phyloP scores from a whole-genome alignment of 1,140 invertebrate species.

The Anastrepha ludens region DNA sequence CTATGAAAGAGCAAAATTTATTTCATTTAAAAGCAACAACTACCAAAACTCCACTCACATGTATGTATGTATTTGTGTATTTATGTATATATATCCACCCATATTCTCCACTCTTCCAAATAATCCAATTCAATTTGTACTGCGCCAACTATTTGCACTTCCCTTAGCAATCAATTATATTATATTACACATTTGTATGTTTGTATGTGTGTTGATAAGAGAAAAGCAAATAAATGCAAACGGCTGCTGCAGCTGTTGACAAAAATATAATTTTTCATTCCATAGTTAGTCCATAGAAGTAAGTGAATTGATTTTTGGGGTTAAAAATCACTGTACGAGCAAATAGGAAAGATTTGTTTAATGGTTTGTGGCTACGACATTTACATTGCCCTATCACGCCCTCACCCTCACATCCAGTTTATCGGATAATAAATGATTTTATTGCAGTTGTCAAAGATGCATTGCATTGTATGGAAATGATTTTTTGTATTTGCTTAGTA shows the following conservation, averaged over 20 bases:
- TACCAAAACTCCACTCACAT: not conserved
- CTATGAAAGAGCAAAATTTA: no score
- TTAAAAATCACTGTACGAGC: not conserved
- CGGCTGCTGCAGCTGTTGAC: not conserved
- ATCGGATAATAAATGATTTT: slow-evolving; percentile 43
- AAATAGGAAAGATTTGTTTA: slow-evolving; percentile 12
- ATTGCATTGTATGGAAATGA: not conserved
- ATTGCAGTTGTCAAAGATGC: slow-evolving; percentile 42
- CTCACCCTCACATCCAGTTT: not conserved
- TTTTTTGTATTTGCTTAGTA: slow-evolving; percentile 51
- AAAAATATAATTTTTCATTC: slow-evolving; percentile 36
- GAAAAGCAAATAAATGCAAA: slow-evolving; percentile 17
- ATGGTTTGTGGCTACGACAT: not conserved
- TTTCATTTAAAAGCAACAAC: no score
- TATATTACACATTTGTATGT: not conserved
- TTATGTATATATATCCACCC: not conserved
- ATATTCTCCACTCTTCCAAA: not conserved
- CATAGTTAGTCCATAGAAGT: not conserved
- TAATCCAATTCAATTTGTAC: slow-evolving; percentile 36
- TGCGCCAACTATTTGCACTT: slow-evolving; percentile 5
- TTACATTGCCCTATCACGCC: not conserved
- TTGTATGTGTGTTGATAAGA: not conserved
- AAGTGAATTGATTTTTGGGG: slow-evolving; percentile 8
- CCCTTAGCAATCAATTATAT: not conserved
- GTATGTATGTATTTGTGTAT: not conserved